These are phyloP conservation scores for Nesidiocoris tenuis DNA, from an alignment of 2,888 invertebrate species.

Conservation along the genomic window DNA sequence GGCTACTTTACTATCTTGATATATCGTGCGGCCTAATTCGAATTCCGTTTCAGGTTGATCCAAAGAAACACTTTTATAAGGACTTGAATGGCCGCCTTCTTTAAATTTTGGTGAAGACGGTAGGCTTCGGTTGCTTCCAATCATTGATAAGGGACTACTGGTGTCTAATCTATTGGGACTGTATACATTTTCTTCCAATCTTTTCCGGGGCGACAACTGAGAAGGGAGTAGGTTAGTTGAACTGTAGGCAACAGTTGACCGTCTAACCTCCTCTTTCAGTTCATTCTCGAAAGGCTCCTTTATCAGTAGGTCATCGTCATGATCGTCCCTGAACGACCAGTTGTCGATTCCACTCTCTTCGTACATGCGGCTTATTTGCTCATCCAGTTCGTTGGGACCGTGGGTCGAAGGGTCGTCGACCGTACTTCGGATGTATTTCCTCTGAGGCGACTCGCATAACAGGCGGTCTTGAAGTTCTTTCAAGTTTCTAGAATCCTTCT, in stretches of 20 bases:
- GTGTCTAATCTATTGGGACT: slow-evolving; percentile 19
- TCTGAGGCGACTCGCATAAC: slow-evolving; percentile 53
- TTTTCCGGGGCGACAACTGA: slow-evolving; percentile 46
- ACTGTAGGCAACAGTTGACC: slow-evolving; percentile 14
- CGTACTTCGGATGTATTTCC: slow-evolving; percentile 44
- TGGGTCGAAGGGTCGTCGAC: slow-evolving; percentile 58
- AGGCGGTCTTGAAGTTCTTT: slow-evolving; percentile 72
- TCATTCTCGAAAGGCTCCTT: slow-evolving; percentile 37
- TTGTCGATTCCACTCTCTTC: slow-evolving; percentile 63
- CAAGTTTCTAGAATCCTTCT: slow-evolving; percentile 75
- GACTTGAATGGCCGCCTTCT: slow-evolving; percentile 19
- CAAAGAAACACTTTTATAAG: slow-evolving; percentile 25
- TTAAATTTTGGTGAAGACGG: slow-evolving; percentile 43
- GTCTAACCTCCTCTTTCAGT: slow-evolving; percentile 19
- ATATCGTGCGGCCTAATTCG: slow-evolving; percentile 2
- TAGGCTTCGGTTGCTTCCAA: slow-evolving; percentile 24
- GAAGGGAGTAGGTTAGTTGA: slow-evolving; percentile 44
- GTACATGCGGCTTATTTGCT: slow-evolving; percentile 69
- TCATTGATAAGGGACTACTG: slow-evolving; percentile 20
- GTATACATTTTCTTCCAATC: slow-evolving; percentile 28
- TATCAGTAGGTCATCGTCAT: slow-evolving; percentile 33
- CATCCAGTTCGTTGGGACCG: slow-evolving; percentile 67
- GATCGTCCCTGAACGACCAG: slow-evolving; percentile 59
- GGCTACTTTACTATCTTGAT: slow-evolving; percentile 29
- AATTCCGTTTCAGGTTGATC: slow-evolving; percentile 19